phyloP scores from a whole-genome alignment of 2,888 invertebrate genomes.

The Lepetodrilus schrolli region DNA sequence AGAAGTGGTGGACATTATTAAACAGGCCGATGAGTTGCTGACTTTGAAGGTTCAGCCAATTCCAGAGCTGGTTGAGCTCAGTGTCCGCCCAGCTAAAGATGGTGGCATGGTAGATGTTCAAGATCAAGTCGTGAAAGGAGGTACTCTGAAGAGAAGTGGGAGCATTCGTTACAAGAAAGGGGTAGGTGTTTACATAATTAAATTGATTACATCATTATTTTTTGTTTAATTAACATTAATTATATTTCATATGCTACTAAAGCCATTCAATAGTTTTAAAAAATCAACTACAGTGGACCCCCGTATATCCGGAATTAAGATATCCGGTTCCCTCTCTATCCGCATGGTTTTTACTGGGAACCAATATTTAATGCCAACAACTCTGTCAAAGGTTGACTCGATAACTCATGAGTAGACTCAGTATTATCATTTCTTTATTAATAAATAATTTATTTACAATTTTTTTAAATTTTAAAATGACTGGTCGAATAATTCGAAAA shows the following conservation, averaged over 20 bases:
- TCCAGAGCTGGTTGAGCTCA: conserved; percentile 91
- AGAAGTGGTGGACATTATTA: conserved; percentile 92
- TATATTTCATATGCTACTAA: not conserved
- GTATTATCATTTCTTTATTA: too few relatives aligned
- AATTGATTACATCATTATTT: not conserved
- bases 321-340: too few relatives aligned
- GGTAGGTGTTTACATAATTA: conserved; percentile 53
- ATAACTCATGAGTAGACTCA: too few relatives aligned
- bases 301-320: too few relatives aligned
- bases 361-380: too few relatives aligned
- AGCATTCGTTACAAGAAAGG: conserved; percentile 70
- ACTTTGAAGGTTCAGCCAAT: conserved; percentile 94
- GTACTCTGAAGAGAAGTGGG: conserved; percentile 88
- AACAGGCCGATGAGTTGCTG: conserved; percentile 73
- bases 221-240: not conserved
- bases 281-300: too few relatives aligned
- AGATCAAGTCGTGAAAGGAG: conserved; percentile 82
- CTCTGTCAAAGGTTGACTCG: too few relatives aligned
- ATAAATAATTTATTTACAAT: too few relatives aligned
- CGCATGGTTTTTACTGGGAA: too few relatives aligned
- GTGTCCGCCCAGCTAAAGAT: conserved; percentile 84
- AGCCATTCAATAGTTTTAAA: not conserved
- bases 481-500: too few relatives aligned
- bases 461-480: too few relatives aligned
- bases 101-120: conserved; percentile 81